Evolutionary conservation across 2,113 vertebrate genomes (phyloP).

Genomic region (Zosterops hypoxanthus): DNA sequence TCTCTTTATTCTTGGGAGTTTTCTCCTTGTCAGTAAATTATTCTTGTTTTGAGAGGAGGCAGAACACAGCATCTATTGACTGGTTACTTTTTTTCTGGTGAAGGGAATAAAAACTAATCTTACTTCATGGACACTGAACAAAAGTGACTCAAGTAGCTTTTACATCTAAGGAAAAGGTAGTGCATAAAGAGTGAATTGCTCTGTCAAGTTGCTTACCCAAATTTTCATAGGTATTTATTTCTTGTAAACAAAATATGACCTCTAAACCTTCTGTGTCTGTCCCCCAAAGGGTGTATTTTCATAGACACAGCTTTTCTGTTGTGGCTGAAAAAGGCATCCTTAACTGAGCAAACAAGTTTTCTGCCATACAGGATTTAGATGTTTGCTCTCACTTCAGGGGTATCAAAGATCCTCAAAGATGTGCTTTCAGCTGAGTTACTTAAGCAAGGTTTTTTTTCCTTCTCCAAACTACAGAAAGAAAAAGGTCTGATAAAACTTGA

Average conservation of each 20-base stretch:
- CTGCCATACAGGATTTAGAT: not conserved
- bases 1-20: not conserved
- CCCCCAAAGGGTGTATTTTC: not conserved
- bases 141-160: not conserved
- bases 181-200: not conserved
- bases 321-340: not conserved
- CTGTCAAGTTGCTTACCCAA: not conserved
- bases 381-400: not conserved
- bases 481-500: conserved; percentile 76
- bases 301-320: not conserved
- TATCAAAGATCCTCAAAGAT: not conserved
- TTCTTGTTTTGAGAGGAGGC: not conserved
- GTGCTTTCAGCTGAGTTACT: not conserved
- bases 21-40: not conserved
- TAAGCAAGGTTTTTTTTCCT: not conserved
- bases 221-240: not conserved
- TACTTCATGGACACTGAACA: not conserved
- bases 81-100: not conserved
- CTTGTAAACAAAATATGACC: not conserved
- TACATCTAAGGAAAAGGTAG: not conserved
- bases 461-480: conserved; percentile 68
- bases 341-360: not conserved
- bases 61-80: not conserved
- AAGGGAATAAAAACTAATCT: not conserved
- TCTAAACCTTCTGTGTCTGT: not conserved